phyloP scores from a whole-genome alignment of 92 coral and sea anemone genomes.

The Umimayanthus chanpuru region DNA sequence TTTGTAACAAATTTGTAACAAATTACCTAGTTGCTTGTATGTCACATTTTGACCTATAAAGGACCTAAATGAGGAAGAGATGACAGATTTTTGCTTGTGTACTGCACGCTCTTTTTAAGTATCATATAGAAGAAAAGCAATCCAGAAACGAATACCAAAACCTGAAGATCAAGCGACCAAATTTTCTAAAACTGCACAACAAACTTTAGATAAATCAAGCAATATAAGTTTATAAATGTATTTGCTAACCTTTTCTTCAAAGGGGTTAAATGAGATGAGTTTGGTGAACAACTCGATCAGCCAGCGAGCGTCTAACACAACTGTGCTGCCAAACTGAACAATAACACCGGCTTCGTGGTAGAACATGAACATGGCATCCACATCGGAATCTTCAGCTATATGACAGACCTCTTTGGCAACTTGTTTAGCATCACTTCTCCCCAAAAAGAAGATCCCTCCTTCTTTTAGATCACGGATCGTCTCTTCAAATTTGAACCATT shows the following conservation, averaged over 20 bases:
- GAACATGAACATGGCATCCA: neutral
- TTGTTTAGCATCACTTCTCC: neutral
- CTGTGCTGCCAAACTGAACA: neutral
- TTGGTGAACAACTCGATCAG: neutral
- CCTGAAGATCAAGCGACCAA: too few relatives aligned
- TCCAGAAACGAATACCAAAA: too few relatives aligned
- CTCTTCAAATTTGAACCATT: neutral
- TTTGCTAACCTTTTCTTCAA: slow-evolving; percentile 3
- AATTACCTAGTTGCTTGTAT: too few relatives aligned
- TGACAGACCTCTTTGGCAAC: neutral
- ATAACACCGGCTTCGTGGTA: neutral
- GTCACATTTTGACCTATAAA: too few relatives aligned
- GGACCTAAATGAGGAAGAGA: too few relatives aligned
- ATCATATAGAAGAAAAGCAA: too few relatives aligned
- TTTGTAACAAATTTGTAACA: too few relatives aligned
- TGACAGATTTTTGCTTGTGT: too few relatives aligned
- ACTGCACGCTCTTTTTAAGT: too few relatives aligned
- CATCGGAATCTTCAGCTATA: neutral
- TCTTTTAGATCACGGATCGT: neutral
- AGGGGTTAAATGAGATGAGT: neutral
- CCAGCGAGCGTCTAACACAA: neutral
- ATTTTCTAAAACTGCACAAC: too few relatives aligned
- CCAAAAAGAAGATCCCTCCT: neutral
- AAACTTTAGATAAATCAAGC: too few relatives aligned
- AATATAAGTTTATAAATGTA: too few relatives aligned